Evolutionary conservation across 64 coral and sea anemone species (phyloP), one percentile per base, ranked within the genome.

Genomic region (Montipora efflorescens): DNA sequence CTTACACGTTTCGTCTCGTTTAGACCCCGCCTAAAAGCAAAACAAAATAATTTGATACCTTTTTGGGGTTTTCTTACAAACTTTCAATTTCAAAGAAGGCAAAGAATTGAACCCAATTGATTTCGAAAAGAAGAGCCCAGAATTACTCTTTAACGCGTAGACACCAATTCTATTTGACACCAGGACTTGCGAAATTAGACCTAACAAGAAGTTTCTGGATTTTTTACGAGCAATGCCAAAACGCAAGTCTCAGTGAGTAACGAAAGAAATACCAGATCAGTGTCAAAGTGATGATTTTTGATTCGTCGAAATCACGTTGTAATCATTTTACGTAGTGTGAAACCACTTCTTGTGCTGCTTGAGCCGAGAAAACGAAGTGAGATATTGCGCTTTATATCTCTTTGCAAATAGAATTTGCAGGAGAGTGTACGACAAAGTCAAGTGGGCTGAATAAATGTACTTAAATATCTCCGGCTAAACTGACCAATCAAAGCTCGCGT

Each of bases 131-230:
- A 36, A 36, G 36, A 36, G 36, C 36, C 10, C 52, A 55, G 52
- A 55, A 55, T 55, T 10, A 55, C 52, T 55, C 61, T 11, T 57
- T 12, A 19, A 64, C 61, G 9, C 3, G 1, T 36, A 36, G 2
- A 62, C 23, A 12, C 11, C 8, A 23, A 23, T 72, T 86, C 5
- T 72, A 8, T 86, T 48, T 19, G 19, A 48, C 82, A 71, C 82
- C 66, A 86, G n/a, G 71, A 86, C 82, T 72, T 50, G 45, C 16
- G 3, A 73, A 86, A 51, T 64, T 48, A 59, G 16, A 86, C 9
- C 0, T 36, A 86, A 51, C 82, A 47, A 59, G 16, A 86, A 72
- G 66, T 86, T 72, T 22, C 62, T 4, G 82, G 64, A 86, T 11
- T 11, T 12, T 46, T 86, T 13, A 19, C 45, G 21, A 47, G 44